These are phyloP conservation scores for Heptranchias perlo DNA, from an alignment of 2,113 vertebrate genomes.

Conservation along the genomic window DNA sequence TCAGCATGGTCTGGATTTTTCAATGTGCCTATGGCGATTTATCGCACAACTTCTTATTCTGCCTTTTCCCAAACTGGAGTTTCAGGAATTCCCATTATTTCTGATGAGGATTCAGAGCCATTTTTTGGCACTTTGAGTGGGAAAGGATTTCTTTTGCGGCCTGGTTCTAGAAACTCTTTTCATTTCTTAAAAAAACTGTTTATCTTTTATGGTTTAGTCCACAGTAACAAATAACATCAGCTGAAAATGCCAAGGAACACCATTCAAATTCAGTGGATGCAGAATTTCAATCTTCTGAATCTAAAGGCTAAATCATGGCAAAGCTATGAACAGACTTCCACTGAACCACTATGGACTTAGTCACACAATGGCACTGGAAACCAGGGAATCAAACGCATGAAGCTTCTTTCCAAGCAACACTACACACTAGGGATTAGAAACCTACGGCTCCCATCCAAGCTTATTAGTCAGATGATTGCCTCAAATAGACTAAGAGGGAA, in stretches of 20 bases:
- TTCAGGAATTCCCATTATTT: not conserved
- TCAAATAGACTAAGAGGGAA: conserved; percentile 13
- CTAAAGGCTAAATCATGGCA: conserved; percentile 1
- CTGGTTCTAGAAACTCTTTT: not conserved
- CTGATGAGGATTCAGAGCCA: not conserved
- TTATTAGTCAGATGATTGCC: conserved; percentile 27
- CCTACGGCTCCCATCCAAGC: conserved; percentile 17
- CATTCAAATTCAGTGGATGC: not conserved
- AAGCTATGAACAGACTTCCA: not conserved
- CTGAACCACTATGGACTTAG: not conserved
- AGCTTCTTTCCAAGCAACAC: not conserved
- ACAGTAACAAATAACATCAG: not conserved
- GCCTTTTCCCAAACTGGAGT: not conserved
- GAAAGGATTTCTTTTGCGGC: not conserved
- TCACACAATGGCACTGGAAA: not conserved
- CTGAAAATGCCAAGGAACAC: not conserved
- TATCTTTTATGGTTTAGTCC: not conserved
- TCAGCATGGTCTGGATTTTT: not conserved
- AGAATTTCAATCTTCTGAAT: not conserved
- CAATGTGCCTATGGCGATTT: not conserved
- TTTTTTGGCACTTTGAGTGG: not conserved
- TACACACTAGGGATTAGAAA: conserved; percentile 16
- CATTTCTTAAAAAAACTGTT: not conserved
- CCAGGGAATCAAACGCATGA: not conserved
- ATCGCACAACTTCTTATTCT: not conserved